phyloP scores from a whole-genome alignment of 2,888 invertebrate genomes.

The Bellardia pandia region DNA sequence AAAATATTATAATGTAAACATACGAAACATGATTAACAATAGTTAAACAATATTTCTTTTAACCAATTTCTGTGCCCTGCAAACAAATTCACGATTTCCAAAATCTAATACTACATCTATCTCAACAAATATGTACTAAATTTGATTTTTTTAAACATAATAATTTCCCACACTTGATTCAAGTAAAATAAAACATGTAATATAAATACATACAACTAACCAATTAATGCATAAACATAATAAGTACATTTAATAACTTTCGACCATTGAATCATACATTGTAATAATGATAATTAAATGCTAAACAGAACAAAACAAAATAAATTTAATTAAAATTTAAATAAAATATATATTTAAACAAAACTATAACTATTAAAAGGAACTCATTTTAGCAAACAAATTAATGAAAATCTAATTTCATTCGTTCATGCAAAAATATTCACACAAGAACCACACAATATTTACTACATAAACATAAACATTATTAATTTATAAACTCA shows the following conservation, averaged over 20 bases:
- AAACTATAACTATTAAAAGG: not conserved
- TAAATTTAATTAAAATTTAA: slow-evolving; percentile 9
- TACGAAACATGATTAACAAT: too few species aligned
- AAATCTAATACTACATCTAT: too few species aligned
- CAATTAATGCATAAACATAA: not conserved
- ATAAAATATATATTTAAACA: slow-evolving; percentile 28
- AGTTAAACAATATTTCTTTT: too few species aligned
- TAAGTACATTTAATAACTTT: slow-evolving; percentile 21
- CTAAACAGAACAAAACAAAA: slow-evolving; percentile 17
- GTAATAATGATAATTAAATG: slow-evolving; percentile 43
- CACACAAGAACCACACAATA: not conserved
- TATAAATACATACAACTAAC: not conserved
- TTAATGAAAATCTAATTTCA: not conserved
- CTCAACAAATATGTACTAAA: too few species aligned
- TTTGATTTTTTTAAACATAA: too few species aligned
- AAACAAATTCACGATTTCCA: too few species aligned
- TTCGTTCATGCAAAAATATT: not conserved
- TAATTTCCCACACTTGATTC: too few species aligned
- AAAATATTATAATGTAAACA: too few species aligned
- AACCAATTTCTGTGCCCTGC: too few species aligned
- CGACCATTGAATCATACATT: slow-evolving; percentile 51
- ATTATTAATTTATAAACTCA: not conserved
- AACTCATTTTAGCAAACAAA: slow-evolving; percentile 4
- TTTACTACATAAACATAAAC: not conserved
- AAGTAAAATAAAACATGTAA: not conserved